phyloP scores from a whole-genome alignment of 2,113 vertebrate species.

The Eurypyga helias region DNA sequence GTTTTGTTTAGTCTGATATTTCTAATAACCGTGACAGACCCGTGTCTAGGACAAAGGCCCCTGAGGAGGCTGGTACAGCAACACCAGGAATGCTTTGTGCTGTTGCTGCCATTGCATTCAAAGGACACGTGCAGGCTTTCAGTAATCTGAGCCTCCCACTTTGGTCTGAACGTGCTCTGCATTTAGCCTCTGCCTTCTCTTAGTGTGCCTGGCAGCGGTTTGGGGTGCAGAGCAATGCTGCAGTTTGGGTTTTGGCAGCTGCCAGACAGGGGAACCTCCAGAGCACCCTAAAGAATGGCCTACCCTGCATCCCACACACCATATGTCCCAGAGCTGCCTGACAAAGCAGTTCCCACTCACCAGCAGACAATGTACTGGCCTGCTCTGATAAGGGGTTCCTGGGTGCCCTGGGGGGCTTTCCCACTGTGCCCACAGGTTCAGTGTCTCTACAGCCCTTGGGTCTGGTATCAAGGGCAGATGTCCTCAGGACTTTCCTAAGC shows the following conservation, averaged over 20 bases:
- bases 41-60: not conserved
- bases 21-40: not conserved
- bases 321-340: not conserved
- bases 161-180: not conserved
- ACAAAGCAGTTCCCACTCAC: not conserved
- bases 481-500: not conserved
- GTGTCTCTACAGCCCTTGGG: not conserved
- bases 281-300: not conserved
- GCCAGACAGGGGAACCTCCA: not conserved
- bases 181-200: not conserved
- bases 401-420: not conserved
- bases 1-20: not conserved
- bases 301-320: not conserved
- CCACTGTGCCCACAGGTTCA: not conserved
- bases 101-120: not conserved
- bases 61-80: not conserved
- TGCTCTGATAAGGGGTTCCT: not conserved
- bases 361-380: not conserved
- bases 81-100: not conserved
- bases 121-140: not conserved
- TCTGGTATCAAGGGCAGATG: not conserved
- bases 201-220: not conserved
- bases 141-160: not conserved
- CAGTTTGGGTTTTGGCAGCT: not conserved
- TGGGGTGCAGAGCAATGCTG: not conserved